Evolutionary conservation across 2,113 vertebrate genomes (phyloP), one percentile per base, ranked within the genome.

Genomic region (Macquaria ambigua): DNA sequence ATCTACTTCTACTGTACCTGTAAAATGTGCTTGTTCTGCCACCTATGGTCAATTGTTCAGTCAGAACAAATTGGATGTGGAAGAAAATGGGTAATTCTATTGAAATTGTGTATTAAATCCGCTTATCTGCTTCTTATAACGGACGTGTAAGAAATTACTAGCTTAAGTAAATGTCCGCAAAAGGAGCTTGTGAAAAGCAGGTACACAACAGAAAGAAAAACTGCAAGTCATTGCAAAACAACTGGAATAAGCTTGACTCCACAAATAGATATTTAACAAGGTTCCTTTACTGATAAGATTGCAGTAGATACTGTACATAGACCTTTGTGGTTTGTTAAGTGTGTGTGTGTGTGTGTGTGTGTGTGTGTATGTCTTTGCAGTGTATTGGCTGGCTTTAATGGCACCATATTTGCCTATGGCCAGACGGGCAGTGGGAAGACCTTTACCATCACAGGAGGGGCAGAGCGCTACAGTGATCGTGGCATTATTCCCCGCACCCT

Each of bases 381-480:
- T 88, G 97, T 96, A 73, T 89, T 99, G 93, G 93, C 96, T 48
- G 98, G 98, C 56, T 99, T 97, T 87, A 99, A 99, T 74, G 97
- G 98, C 31, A 99, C 98, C 72, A 95, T 99, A 87, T 99, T 99
- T 90, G 98, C 98, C 1, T 99, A 99, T 28, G 98, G 98, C 11
- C 98, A 99, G 92, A 99, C 98, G 0, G 97, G 98, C 77, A 99
- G 98, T 8, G 98, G 98, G 3, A 99, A 99, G 94, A 99, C 98
- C 0, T 99, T 99, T 84, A 99, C 98, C 66, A 98, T 99, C 90
- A 99, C 98, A 0, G 98, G 98, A 28, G 98, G 98, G 25, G 96
- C 98, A 0, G 97, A 98, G 85, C 95, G 91, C 58, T 99, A 97
- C 89, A 93, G 84, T 0, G 98, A 99, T 87, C 93, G 98, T 68